Percentiles rank a stretch among this genome's conserved stretches.
Evolutionary conservation across 2,888 invertebrate genomes (phyloP).

Genomic region (Noctua comes): DNA sequence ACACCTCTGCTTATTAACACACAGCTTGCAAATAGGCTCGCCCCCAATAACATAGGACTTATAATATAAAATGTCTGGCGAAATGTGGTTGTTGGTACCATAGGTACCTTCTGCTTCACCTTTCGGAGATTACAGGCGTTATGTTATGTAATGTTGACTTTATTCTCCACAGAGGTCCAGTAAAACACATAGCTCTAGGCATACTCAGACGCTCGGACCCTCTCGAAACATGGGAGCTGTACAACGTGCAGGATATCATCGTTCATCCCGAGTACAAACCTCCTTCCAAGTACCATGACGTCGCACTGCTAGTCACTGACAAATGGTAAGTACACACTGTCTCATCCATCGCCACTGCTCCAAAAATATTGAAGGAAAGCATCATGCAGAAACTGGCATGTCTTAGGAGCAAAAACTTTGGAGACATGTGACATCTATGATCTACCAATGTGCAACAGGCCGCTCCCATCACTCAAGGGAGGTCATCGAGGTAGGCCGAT

Average conservation of each 20-base stretch:
- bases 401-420: background rate
- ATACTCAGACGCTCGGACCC: constrained; percentile 51
- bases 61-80: background rate
- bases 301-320: constrained; percentile 50
- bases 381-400: background rate
- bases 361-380: background rate
- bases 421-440: background rate
- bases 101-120: background rate
- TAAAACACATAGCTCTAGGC: constrained; percentile 47
- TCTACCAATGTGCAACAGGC: background rate
- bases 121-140: background rate
- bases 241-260: constrained; percentile 39
- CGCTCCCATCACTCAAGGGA: background rate
- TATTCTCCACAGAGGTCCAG: constrained; percentile 41
- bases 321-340: constrained; percentile 32
- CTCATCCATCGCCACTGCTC: too few relatives aligned
- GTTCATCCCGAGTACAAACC: constrained; percentile 48
- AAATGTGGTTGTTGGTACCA: too few relatives aligned
- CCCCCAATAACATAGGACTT: background rate
- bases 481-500: too few relatives aligned
- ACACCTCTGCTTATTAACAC: background rate
- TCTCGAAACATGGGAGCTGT: constrained; percentile 31
- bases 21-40: background rate
- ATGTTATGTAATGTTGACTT: background rate
- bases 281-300: constrained; percentile 56